Conservation (phyloP, 2,888 invertebrate species). For the Helicoverpa assulta region DNA sequence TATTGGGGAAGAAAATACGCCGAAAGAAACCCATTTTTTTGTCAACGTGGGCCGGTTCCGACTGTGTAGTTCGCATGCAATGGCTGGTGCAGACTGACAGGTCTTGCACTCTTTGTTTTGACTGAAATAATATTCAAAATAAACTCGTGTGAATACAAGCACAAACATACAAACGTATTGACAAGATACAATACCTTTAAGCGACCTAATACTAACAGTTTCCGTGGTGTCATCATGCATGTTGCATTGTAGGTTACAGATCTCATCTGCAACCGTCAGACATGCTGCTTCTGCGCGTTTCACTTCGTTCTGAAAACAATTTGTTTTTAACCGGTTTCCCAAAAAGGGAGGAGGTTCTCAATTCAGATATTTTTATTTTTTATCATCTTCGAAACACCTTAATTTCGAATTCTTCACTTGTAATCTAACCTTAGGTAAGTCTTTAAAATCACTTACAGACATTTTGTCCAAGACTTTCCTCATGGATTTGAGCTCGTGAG, state of each 20-base stretch:
- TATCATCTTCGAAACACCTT: not conserved
- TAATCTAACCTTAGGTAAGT: no score
- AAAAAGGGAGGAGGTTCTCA: no score
- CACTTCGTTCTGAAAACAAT: constrained; percentile 73
- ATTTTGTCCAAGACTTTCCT: constrained; percentile 74
- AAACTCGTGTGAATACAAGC: constrained; percentile 18
- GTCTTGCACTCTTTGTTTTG: constrained; percentile 55
- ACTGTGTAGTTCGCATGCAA: constrained; percentile 63
- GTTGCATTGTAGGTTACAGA: constrained; percentile 69
- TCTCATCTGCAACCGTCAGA: constrained; percentile 73
- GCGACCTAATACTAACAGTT: constrained; percentile 74
- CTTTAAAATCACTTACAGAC: constrained; percentile 68
- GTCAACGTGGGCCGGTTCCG: constrained; percentile 71
- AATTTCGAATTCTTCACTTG: no score
- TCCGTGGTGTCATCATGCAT: constrained; percentile 72
- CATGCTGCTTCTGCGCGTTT: constrained; percentile 78
- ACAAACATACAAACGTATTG: not conserved
- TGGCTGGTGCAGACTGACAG: constrained; percentile 66
- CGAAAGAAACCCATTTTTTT: constrained; percentile 69
- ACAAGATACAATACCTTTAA: constrained; percentile 36
- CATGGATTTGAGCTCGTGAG: constrained; percentile 74
- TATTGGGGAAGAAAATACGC: constrained; percentile 67
- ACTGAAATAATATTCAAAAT: constrained; percentile 57
- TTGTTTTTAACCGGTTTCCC: not conserved
- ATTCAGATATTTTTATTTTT: no score